Conservation (phyloP, 2,797 vertebrate species). For the Sciaenops ocellatus region DNA sequence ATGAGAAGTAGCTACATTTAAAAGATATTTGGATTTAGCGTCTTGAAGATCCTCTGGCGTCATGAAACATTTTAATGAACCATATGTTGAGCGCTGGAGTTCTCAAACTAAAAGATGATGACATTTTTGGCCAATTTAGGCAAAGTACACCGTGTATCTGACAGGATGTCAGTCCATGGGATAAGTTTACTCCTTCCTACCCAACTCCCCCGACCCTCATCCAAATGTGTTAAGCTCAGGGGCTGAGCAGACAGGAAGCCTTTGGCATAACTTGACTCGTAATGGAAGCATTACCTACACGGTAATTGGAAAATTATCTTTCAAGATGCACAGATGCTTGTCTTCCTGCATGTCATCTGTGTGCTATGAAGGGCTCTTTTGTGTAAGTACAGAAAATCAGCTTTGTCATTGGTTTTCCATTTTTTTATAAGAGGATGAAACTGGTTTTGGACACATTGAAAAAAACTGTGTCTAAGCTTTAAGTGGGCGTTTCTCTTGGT, state of each 20-base stretch:
- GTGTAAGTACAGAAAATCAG: too few relatives aligned
- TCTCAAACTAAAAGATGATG: constrained; percentile 33
- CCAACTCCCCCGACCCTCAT: constrained; percentile 20
- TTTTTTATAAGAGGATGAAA: too few relatives aligned
- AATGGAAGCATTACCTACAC: constrained; percentile 16
- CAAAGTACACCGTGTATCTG: constrained; percentile 27
- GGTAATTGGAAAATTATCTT: neutral
- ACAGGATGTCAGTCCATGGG: constrained; percentile 50
- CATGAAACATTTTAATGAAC: constrained; percentile 44
- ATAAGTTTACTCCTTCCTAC: constrained; percentile 22
- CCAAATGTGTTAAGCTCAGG: constrained; percentile 17
- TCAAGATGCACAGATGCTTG: neutral
- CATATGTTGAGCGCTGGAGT: constrained; percentile 12
- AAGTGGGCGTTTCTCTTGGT: too few relatives aligned
- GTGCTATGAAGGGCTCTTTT: too few relatives aligned
- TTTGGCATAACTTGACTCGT: constrained; percentile 18
- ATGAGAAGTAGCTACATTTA: constrained; percentile 5
- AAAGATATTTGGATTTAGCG: neutral
- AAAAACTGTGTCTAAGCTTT: too few relatives aligned
- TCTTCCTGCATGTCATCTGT: neutral
- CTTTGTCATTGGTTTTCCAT: too few relatives aligned
- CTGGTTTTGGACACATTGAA: too few relatives aligned
- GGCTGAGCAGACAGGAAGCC: constrained; percentile 41
- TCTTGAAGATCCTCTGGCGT: neutral
- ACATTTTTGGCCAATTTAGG: constrained; percentile 61